Evolutionary conservation across 2,888 invertebrate genomes (phyloP).

Genomic region (Agrilus biguttatus): DNA sequence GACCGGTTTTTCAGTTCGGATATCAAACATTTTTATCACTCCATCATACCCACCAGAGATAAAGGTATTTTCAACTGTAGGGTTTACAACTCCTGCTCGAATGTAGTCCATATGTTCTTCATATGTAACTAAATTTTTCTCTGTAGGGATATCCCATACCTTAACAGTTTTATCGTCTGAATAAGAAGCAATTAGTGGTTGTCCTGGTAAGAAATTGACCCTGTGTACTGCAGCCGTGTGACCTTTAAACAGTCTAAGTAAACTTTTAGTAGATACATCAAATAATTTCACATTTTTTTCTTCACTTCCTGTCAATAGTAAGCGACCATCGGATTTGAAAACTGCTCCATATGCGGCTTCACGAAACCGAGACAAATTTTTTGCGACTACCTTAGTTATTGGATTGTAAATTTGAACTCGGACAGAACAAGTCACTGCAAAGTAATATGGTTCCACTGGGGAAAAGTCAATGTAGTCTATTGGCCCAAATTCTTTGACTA

Average conservation of each 20-base stretch:
- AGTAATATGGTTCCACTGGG: constrained; percentile 75
- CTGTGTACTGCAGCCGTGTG: constrained; percentile 70
- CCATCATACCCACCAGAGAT: constrained; percentile 85
- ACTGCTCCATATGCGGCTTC: constrained; percentile 75
- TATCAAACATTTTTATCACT: constrained; percentile 76
- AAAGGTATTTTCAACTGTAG: constrained; percentile 59
- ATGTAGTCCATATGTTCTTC: constrained; percentile 67
- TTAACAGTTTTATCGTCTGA: constrained; percentile 80
- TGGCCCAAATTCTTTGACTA: constrained; percentile 84
- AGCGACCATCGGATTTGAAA: constrained; percentile 65
- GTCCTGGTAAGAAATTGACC: constrained; percentile 66
- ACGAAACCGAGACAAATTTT: constrained; percentile 69
- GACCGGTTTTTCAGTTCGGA: constrained; percentile 53
- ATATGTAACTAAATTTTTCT: constrained; percentile 52
- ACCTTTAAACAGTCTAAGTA: constrained; percentile 73
- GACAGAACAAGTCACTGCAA: constrained; percentile 87
- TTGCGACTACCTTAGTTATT: constrained; percentile 65
- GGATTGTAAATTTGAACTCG: constrained; percentile 78
- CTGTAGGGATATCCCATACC: constrained; percentile 86
- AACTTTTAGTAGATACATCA: constrained; percentile 69
- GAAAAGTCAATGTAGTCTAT: constrained; percentile 87
- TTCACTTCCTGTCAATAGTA: constrained; percentile 83
- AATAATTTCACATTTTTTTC: constrained; percentile 78
- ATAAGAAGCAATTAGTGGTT: constrained; percentile 68
- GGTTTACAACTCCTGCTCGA: constrained; percentile 68